phyloP scores from a whole-genome alignment of 2,888 invertebrate genomes.

The Eupeodes luniger region DNA sequence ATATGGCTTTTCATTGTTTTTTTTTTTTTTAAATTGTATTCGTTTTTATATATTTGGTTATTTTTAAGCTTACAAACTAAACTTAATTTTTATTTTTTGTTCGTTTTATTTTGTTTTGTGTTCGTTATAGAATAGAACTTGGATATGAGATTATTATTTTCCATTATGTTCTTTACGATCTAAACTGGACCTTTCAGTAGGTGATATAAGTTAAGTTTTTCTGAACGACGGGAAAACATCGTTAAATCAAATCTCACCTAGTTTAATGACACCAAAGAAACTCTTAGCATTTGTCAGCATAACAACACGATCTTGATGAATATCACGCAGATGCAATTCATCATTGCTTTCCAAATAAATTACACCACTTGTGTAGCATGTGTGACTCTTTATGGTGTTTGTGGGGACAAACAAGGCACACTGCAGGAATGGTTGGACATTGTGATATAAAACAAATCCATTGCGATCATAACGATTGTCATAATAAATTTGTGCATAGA shows the following conservation, averaged over 20 bases:
- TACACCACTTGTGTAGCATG: conserved; percentile 90
- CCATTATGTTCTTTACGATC: background rate
- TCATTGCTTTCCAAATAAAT: conserved; percentile 88
- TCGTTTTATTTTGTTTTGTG: conserved; percentile 26
- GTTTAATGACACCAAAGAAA: conserved; percentile 92
- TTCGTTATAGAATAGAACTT: conserved; percentile 22
- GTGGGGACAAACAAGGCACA: conserved; percentile 89
- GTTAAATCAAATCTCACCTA: conserved; percentile 85
- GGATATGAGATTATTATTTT: conserved; percentile 54
- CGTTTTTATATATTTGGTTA: conserved; percentile 37
- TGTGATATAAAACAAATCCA: conserved; percentile 89
- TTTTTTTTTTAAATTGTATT: background rate
- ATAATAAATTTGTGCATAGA: conserved; percentile 92
- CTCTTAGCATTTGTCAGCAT: conserved; percentile 88
- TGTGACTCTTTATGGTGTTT: conserved; percentile 87
- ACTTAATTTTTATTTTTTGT: conserved; percentile 32
- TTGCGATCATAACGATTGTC: conserved; percentile 91
- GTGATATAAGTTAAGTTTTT: background rate
- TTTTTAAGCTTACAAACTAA: conserved; percentile 8
- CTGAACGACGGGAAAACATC: background rate
- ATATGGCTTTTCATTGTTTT: conserved; percentile 15
- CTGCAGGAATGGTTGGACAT: conserved; percentile 88
- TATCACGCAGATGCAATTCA: conserved; percentile 88
- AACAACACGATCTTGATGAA: conserved; percentile 83
- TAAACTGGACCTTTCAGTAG: conserved; percentile 19